Base-by-base conservation (phyloP, 1,140 invertebrate genomes). In the Lepidurus arcticus region DNA sequence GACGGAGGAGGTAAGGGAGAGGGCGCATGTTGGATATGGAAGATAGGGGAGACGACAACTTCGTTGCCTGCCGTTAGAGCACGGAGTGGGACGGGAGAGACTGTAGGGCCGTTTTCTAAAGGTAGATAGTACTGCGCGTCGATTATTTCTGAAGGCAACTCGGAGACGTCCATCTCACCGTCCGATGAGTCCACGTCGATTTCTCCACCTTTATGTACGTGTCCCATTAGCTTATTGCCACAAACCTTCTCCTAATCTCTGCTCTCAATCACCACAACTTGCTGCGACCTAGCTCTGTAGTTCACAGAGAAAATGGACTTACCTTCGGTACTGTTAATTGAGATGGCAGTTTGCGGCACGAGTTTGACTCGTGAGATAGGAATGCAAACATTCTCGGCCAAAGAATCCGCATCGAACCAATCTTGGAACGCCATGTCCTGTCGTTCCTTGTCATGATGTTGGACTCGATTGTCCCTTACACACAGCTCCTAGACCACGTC, bases 371-470 rank as follows among this genome's bases (percentile, higher is more conserved):
- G 87, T 45, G 87, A 86, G 76, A 96, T 89, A 7, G 90, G 85
- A 21, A 91, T 91, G 76, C 91, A 87, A 13, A 95, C 86, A 88
- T 96, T 97, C 81, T 92, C 90, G 53, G 91, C 90, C 43, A 96
- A 87, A 83, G 90, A 90, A 82, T 93, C 90, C 16, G 89, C 90
- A 47, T 90, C 86, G 86, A 92, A 96, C 90, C 92, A 95, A 78
- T 90, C 88, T 43, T 85, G 83, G 73, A 92, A 86, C 81, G 92
- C 88, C 82, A 90, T 87, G 82, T 92, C 91, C 65, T 86, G 85
- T 6, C 75, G 43, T 24, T 80, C 79, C 11, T 21, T 65, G 16
- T 80, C 79, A 13, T 11, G 43, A 42, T 79, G 42, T 7, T 42
- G 73, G n/a, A 78, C 44, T 24, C 74, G 74, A 10, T 73, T 44